Evolutionary conservation across 2,797 vertebrate genomes (phyloP), one percentile per base, ranked within the genome.

Genomic region (Poecilia velifera): DNA sequence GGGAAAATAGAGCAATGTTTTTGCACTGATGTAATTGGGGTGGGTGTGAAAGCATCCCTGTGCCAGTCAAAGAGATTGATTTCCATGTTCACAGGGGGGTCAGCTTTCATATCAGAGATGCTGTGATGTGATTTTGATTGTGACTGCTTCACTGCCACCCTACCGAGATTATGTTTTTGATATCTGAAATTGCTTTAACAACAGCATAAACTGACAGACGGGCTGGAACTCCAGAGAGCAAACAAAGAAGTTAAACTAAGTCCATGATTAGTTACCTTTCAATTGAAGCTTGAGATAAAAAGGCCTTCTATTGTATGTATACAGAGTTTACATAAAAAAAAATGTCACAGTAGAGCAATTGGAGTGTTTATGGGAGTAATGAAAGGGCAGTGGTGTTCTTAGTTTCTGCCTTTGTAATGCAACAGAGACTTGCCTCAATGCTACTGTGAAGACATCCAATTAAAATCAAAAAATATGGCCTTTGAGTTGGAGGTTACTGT

Each of bases 1-100:
- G 76, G 79, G 80, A 89, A 90, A 92, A 91, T 87, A 85, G 89
- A 89, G 82, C 81, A 70, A 62, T 88, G 86, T 93, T 93, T 84
- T 90, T 90, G 89, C 89, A 87, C 77, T 88, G 36, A 75, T 91
- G 84, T 83, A 81, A 88, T 84, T 51, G 41, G 0, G 9, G 84
- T 70, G 62, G 62, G 73, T 80, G 73, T 80, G 84, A 88, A 79
- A 85, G 79, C 78, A 81, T 78, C 83, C 87, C 77, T 51, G 74
- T 94, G 94, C 93, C 94, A 95, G 92, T 95, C 93, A 94, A 88
- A 84, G 87, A 95, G 95, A 96, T 95, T 96, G 95, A 96, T 96
- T 95, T 95, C 91, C 82, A 84, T 88, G 88, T 92, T 94, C 94
- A 74, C 90, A 92, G 90, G 91, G 91, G 94, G 93, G 93, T 95